Evolutionary conservation across 2,888 invertebrate species (phyloP), one percentile per base, ranked within the genome.

Genomic region (Pyrocoelia pectoralis): DNA sequence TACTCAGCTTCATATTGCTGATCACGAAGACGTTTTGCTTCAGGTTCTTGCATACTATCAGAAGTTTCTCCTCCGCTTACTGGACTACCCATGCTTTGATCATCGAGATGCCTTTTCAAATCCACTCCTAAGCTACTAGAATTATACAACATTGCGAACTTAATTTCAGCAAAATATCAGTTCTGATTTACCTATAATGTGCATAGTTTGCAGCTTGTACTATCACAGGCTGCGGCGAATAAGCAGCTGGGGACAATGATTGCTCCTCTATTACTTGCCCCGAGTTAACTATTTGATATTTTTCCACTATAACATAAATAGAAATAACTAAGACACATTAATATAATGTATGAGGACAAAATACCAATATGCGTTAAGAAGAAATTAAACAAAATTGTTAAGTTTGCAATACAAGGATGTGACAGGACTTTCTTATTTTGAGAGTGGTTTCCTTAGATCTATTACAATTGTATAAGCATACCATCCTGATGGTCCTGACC

Each of bases 141-240:
- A 70, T 73, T 77, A 57, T 6, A 6, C n/a, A 67, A 56, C 14
- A 54, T 14, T n/a, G 6, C 8, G 2, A 41, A 1, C 13, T 28
- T 14, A 12, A 17, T n/a, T n/a, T n/a, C n/a, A n/a, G 6, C 24
- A 6, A 6, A 24, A 3, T 41, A 15, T 40, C n/a, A 43, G 13
- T 49, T 9, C 38, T 4, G 5, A 38, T 29, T 43, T 56, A 66
- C 66, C 61, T 48, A 18, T 66, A 66, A 33, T 61, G 65, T 74
- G 84, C 84, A 75, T 85, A 85, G 71, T 84, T 85, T 56, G 81
- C 76, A 46, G 83, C 75, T 82, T 87, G 86, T 75, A 87, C 86
- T 76, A 87, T 86, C 72, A 87, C 86, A 70, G 86, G 86, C 74
- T 86, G 86, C 62, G 86, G 86, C 74, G 86, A 85, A 73, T 84